A percentile compares a stretch with the other conserved stretches of the same genome.
Evolutionary conservation across 1,140 invertebrate species (phyloP).

Genomic region (Drosophila arizonae): DNA sequence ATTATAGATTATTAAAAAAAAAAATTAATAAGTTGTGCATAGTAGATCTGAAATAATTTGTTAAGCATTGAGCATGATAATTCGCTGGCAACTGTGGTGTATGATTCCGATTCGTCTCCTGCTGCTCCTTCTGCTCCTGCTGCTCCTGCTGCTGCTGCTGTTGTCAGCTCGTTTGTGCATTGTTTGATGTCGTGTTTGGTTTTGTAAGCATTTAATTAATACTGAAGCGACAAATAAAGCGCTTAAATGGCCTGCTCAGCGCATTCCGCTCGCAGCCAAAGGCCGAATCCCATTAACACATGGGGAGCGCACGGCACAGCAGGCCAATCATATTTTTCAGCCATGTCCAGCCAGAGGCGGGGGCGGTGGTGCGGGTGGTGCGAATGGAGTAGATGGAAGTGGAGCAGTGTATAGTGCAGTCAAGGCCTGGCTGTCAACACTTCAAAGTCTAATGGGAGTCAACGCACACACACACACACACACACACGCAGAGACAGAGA

Average conservation of each 20-base stretch:
- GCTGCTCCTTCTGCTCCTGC: not conserved
- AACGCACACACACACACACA: conserved; percentile 6
- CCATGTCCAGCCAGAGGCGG: conserved; percentile 38
- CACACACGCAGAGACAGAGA: not conserved
- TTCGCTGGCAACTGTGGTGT: not conserved
- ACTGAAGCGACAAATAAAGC: conserved; percentile 57
- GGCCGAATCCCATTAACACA: conserved; percentile 22
- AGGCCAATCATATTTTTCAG: conserved; percentile 59
- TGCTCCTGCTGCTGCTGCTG: not conserved
- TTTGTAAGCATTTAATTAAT: conserved; percentile 70
- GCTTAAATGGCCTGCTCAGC: conserved; percentile 60
- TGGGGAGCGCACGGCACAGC: conserved; percentile 34
- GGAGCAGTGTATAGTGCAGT: not conserved
- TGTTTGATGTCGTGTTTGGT: conserved; percentile 23
- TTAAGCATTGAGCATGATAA: too few relatives aligned
- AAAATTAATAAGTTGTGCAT: too few relatives aligned
- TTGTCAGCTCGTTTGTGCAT: conserved; percentile 18
- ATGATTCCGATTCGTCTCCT: not conserved
- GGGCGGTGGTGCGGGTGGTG: not conserved
- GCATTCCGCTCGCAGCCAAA: not conserved
- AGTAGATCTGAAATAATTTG: too few relatives aligned
- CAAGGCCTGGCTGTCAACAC: conserved; percentile 56
- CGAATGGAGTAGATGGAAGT: too few relatives aligned
- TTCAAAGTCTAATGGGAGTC: conserved; percentile 58
- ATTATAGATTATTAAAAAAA: too few relatives aligned